Percentiles rank a stretch among this genome's conserved stretches.
Conservation (phyloP, 2,113 vertebrate genomes). For the Gnathonemus longibarbis region DNA sequence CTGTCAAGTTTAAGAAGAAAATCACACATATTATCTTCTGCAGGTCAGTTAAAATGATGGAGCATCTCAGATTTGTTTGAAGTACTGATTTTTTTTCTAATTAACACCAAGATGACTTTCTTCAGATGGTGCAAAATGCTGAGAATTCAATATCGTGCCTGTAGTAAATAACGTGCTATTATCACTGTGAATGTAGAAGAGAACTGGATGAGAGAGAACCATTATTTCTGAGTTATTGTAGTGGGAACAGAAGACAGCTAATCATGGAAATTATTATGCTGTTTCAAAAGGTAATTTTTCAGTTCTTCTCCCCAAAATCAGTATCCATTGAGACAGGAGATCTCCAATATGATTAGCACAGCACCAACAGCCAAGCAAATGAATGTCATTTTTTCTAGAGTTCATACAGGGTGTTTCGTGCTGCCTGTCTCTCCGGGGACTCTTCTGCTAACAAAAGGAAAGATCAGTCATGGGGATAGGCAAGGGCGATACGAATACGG, state of each 20-base stretch:
- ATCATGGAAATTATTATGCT: constrained; percentile 1
- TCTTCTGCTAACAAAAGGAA: neutral
- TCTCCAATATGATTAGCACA: neutral
- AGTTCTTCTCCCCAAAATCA: neutral
- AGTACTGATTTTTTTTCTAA: constrained; percentile 9
- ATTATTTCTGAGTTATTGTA: neutral
- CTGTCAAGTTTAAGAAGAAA: neutral
- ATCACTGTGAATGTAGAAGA: neutral
- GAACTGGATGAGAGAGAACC: neutral
- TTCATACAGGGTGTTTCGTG: neutral
- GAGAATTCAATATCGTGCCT: constrained; percentile 5
- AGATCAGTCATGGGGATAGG: neutral
- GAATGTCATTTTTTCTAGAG: neutral
- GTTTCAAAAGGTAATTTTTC: constrained; percentile 8
- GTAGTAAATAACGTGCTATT: constrained; percentile 6
- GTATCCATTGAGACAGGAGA: neutral
- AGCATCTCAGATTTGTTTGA: neutral
- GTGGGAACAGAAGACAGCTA: neutral
- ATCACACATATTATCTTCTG: neutral
- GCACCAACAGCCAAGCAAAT: neutral
- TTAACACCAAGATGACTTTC: neutral
- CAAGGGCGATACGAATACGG: neutral
- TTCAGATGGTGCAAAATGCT: neutral
- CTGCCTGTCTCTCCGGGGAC: neutral
- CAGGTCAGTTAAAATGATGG: neutral